These are phyloP conservation scores for Pachypsylla venusta DNA, from an alignment of 1,140 invertebrate species.

Conservation along the genomic window DNA sequence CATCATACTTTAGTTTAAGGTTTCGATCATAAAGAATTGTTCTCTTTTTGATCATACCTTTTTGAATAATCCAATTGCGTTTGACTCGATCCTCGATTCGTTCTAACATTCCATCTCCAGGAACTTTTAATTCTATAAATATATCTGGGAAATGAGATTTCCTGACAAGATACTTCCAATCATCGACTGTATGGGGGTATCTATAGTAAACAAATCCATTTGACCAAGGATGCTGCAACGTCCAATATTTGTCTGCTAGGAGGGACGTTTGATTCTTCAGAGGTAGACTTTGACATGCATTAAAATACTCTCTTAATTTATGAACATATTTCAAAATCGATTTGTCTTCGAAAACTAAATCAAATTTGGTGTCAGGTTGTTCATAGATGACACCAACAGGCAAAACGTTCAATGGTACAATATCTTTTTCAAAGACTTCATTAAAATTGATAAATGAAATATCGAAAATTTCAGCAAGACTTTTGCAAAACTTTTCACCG, in stretches of 20 bases:
- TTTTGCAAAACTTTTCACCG: background rate
- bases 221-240: background rate
- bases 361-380: background rate
- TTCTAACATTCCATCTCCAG: background rate
- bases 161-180: constrained; percentile 1
- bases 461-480: background rate
- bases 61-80: background rate
- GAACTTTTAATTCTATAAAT: background rate
- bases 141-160: background rate
- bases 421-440: background rate
- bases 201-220: background rate
- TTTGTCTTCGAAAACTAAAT: background rate
- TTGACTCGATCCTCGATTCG: background rate
- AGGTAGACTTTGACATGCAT: background rate
- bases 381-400: background rate
- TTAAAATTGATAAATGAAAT: background rate
- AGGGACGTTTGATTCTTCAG: background rate
- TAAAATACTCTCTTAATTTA: background rate
- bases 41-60: background rate
- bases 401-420: background rate
- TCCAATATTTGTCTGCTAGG: background rate
- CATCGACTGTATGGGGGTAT: background rate
- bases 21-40: background rate
- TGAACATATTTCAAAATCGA: background rate
- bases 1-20: background rate